Evolutionary conservation across 2,888 invertebrate genomes (phyloP), one percentile per base, ranked within the genome.

Genomic region (Sinotaia quadrata): DNA sequence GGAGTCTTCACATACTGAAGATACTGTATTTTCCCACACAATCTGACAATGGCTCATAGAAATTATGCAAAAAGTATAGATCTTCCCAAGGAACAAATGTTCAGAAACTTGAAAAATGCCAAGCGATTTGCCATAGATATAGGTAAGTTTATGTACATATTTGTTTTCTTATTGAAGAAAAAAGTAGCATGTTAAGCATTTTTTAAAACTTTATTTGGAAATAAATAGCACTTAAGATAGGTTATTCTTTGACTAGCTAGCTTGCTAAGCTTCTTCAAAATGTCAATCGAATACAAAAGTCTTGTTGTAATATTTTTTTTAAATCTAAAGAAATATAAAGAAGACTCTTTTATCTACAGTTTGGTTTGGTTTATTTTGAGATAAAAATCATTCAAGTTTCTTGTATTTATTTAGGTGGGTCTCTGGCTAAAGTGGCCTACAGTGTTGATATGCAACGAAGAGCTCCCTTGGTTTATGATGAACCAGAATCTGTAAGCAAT

Each of bases 41-140:
- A n/a, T n/a, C n/a, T n/a, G n/a, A 68, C 21, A 7, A 77, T 77
- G 75, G 71, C 71, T 33, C 69, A 73, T 54, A 72, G 72, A 31
- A 72, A 70, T 52, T 85, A 85, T 77, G 85, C 85, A 12, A 77
- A 72, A 58, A 84, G 83, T 68, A 85, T 87, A 33, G 81, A 84
- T 36, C 75, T 87, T 12, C 85, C 87, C 2, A 75, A 79, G 56
- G 85, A 83, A 67, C 90, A 91, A 80, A 89, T 91, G 31, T 92
- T 93, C 82, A 89, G 91, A 54, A 92, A 92, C 87, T 86, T 93
- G 66, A 90, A 91, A 79, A 91, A 92, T 85, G 92, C 92, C 29
- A 91, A 91, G 75, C 88, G 91, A 78, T 92, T 93, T 85, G 92
- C 93, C 0, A 91, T 93, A 68, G 93, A 93, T 83, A 92, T 93